Evolutionary conservation across 2,797 vertebrate species (phyloP), one percentile per base, ranked within the genome.

Genomic region (Pristis pectinata): DNA sequence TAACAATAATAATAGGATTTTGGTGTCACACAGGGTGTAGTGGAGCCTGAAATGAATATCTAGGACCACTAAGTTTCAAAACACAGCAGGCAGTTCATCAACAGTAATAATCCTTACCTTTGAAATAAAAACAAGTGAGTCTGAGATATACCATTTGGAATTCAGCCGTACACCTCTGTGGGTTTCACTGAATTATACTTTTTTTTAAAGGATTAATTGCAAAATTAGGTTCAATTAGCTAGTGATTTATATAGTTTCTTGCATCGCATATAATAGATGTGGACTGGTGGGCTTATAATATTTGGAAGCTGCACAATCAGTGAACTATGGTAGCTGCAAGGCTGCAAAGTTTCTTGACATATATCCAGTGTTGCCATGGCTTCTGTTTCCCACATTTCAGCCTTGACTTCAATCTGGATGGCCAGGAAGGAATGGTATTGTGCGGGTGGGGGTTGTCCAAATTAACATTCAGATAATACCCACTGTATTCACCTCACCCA

Each of bases 1-100:
- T 53, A 53, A 74, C 22, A 59, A 53, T 93, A 44, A 44, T 74
- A 93, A 74, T 72, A 41, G 64, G 15, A 72, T 93, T 93, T 53
- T 72, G 67, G 44, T 34, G 41, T 64, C 24, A 72, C 10, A 74
- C 92, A 53, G 70, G 11, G 70, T 76, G 67, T 93, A 93, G 5
- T 34, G 24, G 70, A 93, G 92, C 22, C 92, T 94, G 92, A 94
- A 74, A 94, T 94, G 11, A 94, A 94, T 74, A 70, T 49, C 11
- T 94, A 49, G 92, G 44, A 3, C 49, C 70, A 76, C 13, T 76
- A 76, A 56, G 27, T 24, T 74, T 49, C 30, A 94, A 74, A 74
- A n/a, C 22, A 49, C 37, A 76, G 64, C 92, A 94, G 24, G 92
- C 41, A 94, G 27, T n/a, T 94, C 70, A 94, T 76, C 92, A 76